Evolutionary conservation across 1,140 invertebrate species (phyloP).

Genomic region (Bombus cullumanus): DNA sequence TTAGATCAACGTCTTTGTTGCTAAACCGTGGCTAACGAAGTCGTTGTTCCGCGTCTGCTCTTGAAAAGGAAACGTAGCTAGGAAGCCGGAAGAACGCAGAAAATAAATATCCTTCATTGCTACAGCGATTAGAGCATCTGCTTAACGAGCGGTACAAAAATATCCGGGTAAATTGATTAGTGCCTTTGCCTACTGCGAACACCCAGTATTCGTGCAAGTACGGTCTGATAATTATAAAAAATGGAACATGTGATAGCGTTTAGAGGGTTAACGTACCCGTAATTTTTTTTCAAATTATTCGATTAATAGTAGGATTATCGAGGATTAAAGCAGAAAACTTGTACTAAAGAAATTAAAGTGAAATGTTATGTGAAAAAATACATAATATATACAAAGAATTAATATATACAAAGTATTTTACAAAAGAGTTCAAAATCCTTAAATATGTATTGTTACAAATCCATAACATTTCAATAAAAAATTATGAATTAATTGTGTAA

Average conservation of each 20-base stretch:
- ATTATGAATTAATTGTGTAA: no score
- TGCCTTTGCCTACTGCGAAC: neutral
- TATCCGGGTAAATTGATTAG: slow-evolving; percentile 70
- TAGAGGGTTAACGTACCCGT: slow-evolving; percentile 42
- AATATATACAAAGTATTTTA: no score
- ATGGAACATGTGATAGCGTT: slow-evolving; percentile 71
- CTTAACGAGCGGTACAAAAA: slow-evolving; percentile 51
- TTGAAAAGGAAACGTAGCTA: slow-evolving; percentile 23
- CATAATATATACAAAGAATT: no score
- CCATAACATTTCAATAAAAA: no score
- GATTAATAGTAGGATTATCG: neutral
- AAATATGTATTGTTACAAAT: no score
- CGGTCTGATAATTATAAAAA: slow-evolving; percentile 54
- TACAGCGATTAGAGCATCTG: slow-evolving; percentile 69
- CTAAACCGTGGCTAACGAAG: slow-evolving; percentile 37
- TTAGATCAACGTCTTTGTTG: slow-evolving; percentile 26
- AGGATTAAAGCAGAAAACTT: neutral
- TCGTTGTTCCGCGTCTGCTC: neutral
- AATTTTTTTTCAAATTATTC: slow-evolving; percentile 41
- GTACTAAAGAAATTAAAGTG: neutral
- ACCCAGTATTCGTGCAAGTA: slow-evolving; percentile 1
- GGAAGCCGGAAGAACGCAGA: slow-evolving; percentile 27
- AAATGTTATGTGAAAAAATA: neutral
- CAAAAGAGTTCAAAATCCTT: no score
- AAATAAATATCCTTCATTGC: slow-evolving; percentile 65